Evolutionary conservation across 2,888 invertebrate genomes (phyloP), one percentile per base, ranked within the genome.

Genomic region (Pterobdella sp.): DNA sequence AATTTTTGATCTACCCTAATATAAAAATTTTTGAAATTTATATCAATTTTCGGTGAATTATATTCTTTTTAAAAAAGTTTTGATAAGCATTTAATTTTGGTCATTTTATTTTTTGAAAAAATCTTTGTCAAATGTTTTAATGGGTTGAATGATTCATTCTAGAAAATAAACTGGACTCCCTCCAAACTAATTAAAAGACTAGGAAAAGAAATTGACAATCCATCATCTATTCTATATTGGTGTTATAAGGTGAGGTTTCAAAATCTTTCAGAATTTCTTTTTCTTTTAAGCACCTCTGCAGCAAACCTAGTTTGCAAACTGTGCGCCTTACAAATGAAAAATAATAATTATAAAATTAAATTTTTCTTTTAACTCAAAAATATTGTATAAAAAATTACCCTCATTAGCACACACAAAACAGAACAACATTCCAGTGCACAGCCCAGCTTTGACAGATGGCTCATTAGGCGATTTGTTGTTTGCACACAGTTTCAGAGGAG

Each of bases 401-500:
- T 10, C 2, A 1, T 18, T n/a, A 1, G 18, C 29, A 4, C 31
- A 4, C 26, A 22, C 36, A 32, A 67, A 56, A 4, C 78, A 85
- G 82, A 95, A 98, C 84, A 89, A 93, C 81, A 98, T 99, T 81
- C 98, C 98, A 0, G 91, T 98, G 0, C 98, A 93, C 82, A 92
- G 95, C 85, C 98, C 98, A 0, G 97, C 96, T 0, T 85, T 99
- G 75, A 99, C 98, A 0, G 98, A 98, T 85, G 98, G 98, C 0
- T 94, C 94, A 78, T 86, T 83, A 92, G 75, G 98, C 0, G 98
- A 99, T 82, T 97, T 98, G 96, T 91, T 99, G 88, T 98, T 94
- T 83, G 95, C 98, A 81, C 97, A 98, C 85, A 93, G 95, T 0
- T 94, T 90, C 82, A 90, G 89, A 78, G 91, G 91, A 82, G 93